Conservation (phyloP, 2,113 vertebrate genomes). For the Urocitellus parryii region DNA sequence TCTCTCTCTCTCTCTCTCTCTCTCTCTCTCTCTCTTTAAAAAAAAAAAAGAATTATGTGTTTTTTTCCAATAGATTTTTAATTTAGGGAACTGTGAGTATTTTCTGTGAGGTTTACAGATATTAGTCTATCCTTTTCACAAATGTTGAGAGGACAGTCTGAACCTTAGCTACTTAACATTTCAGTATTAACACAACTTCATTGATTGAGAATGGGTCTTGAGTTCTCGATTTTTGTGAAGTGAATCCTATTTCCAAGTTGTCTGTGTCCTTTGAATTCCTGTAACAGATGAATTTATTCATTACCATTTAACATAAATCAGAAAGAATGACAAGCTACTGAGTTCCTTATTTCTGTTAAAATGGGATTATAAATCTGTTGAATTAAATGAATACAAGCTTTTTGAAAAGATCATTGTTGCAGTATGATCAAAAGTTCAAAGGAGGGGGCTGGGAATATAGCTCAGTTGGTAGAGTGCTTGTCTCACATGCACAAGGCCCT, state of each 20-base stretch:
- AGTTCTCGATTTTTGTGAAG: slow-evolving; percentile 54
- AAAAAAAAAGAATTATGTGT: not conserved
- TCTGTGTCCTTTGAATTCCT: slow-evolving; percentile 33
- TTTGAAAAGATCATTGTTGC: slow-evolving; percentile 36
- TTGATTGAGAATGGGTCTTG: slow-evolving; percentile 79
- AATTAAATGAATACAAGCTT: slow-evolving; percentile 41
- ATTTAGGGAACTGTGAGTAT: slow-evolving; percentile 72
- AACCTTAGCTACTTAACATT: slow-evolving; percentile 75
- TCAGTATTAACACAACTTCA: slow-evolving; percentile 86
- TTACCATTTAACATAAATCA: slow-evolving; percentile 45
- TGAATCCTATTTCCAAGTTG: slow-evolving; percentile 33
- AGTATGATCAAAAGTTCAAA: not conserved
- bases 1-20: too few species aligned
- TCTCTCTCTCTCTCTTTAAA: too few species aligned
- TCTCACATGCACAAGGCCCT: not conserved
- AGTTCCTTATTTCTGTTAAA: slow-evolving; percentile 66
- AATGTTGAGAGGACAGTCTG: slow-evolving; percentile 65
- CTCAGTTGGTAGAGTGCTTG: too few species aligned
- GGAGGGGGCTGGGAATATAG: not conserved
- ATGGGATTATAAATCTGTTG: slow-evolving; percentile 76
- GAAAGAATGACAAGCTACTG: slow-evolving; percentile 41
- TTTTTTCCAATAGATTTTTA: slow-evolving; percentile 49
- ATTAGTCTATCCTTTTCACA: slow-evolving; percentile 57
- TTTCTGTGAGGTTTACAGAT: slow-evolving; percentile 82
- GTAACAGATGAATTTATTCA: slow-evolving; percentile 60